Evolutionary conservation across 2,888 invertebrate species (phyloP), one percentile per base, ranked within the genome.

Genomic region (Fragum fragum): DNA sequence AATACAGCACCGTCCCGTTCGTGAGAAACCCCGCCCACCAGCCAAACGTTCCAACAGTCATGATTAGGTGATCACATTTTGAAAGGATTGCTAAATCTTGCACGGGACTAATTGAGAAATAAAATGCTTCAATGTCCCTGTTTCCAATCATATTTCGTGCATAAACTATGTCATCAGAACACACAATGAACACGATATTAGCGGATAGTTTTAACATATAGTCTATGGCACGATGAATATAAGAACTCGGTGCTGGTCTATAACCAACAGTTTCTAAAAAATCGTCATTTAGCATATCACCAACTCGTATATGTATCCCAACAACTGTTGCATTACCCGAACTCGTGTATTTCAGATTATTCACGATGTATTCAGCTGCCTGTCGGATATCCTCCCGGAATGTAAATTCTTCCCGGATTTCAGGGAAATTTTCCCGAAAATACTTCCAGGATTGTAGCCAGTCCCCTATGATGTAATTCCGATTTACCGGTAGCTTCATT

Each of bases 1-100:
- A 84, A 29, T 81, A 84, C 11, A 79, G 1, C 9, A 84, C 84
- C 16, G 75, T 76, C n/a, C 84, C 84, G 63, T 76, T 53, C 16
- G 79, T 78, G 23, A 84, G 66, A 81, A 79, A 84, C 3, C 84
- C 84, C 47, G 84, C 81, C 81, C 81, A 84, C 84, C 84, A 84
- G 3, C 84, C 81, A 32, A 71, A 84, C 11, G 84, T 76, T 14
- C 81, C 84, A 73, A 63, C 61, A 9, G 84, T 79, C 53, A 69
- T 84, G n/a, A 84, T 53, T 59, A 84, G 76, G 73, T 84, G 84
- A 72, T 84, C 84, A 59, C 84, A 84, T 16, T 53, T 47, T 0
- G 81, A 29, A 23, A 84, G 71, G 23, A 76, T 61, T 6, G 84
- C 84, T 21, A 84, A 59, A 55, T 84, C 84, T 11, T 81, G 66